A percentile compares a stretch with the other conserved stretches of the same genome.
These are phyloP conservation scores for Cyclophora punctaria DNA, from an alignment of 2,888 invertebrate genomes.

Conservation along the genomic window DNA sequence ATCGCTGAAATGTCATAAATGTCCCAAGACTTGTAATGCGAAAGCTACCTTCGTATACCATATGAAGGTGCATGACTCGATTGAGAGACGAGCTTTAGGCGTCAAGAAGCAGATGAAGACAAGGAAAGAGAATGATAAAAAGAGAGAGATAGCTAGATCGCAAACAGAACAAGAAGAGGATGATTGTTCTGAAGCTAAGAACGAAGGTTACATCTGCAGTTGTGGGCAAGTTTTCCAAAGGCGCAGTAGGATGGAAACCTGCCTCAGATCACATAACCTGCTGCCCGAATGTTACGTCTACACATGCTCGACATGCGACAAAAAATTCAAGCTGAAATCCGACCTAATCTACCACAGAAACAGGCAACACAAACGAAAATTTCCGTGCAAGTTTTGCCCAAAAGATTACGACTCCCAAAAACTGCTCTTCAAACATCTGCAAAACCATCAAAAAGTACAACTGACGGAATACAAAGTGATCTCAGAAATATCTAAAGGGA, in stretches of 20 bases:
- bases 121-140: constrained; percentile 33
- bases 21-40: constrained; percentile 39
- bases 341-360: constrained; percentile 50
- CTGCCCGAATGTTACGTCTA: constrained; percentile 32
- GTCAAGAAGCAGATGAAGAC: constrained; percentile 40
- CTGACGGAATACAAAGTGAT: constrained; percentile 66
- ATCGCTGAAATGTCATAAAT: constrained; percentile 39
- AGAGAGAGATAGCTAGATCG: constrained; percentile 18
- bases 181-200: constrained; percentile 11
- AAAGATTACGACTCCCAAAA: constrained; percentile 62
- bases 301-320: constrained; percentile 48
- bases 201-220: constrained; percentile 54
- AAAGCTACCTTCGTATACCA: constrained; percentile 34
- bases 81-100: constrained; percentile 46
- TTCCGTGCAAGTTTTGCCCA: constrained; percentile 65
- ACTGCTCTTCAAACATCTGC: constrained; percentile 59
- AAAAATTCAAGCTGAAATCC: constrained; percentile 50
- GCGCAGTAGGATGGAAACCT: constrained; percentile 58
- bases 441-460: constrained; percentile 62
- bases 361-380: constrained; percentile 51
- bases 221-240: constrained; percentile 53
- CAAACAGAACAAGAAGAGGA: constrained; percentile 10
- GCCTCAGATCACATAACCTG: constrained; percentile 50
- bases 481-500: constrained; percentile 55
- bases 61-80: constrained; percentile 43